Base-by-base conservation (phyloP, 2,888 invertebrate genomes). In the Caenorhabditis plicata region DNA sequence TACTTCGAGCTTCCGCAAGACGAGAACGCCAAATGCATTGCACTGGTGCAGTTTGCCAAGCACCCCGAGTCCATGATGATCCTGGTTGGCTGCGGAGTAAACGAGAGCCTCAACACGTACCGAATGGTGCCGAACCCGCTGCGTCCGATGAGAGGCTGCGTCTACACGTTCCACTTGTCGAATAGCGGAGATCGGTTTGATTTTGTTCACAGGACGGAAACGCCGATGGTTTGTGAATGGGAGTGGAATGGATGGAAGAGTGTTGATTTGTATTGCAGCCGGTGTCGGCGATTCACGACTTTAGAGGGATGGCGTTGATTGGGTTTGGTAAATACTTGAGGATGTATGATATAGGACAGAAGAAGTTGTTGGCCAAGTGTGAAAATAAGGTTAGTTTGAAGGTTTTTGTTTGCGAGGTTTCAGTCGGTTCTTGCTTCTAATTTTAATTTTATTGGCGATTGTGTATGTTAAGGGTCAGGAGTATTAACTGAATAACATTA, bases 321-420 rank as follows among this genome's bases (percentile, higher is more conserved):
- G 95, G 95, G 0, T 90, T 96, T 13, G 98, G 96, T 0, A 87
- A 89, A 60, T 89, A 90, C 86, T 84, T 98, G 22, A 85, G 96
- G 46, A 86, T 99, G 31, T 99, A 98, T 81, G 96, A 98, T 81
- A 87, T 95, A 77, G 98, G 98, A 53, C 92, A 91, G 82, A 91
- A 95, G 82, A 98, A 98, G 82, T 84, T 98, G 52, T 83, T 98
- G 39, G 86, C 95, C 46, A 99, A 99, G 84, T 96, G 96, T 84
- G 98, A 99, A 84, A 99, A 98, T 81, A 90, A 89, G 85, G 88
- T 85, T 36, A 36, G 68, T 52, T 25, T 35, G 9, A 8, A 15
- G 9, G 31, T 40, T 39, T 46, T 39, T 40, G n/a, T 29, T 29
- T 29, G 8, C 48, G 54, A 7, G n/a, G n/a, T n/a, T n/a, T n/a